Base-by-base conservation (phyloP, 2,113 vertebrate species). In the Egretta garzetta region DNA sequence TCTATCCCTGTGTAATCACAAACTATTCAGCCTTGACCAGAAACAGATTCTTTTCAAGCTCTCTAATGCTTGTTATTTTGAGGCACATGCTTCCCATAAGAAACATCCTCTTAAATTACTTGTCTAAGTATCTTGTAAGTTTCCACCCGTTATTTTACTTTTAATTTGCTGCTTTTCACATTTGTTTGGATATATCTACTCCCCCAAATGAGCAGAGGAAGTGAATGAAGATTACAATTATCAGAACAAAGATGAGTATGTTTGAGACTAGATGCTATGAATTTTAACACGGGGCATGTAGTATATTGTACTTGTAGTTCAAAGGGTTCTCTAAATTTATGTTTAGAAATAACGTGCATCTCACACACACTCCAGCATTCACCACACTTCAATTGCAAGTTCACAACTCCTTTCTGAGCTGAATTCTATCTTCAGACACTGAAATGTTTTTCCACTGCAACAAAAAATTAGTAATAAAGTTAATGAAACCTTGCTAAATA, bases 281-380 rank as follows among this genome's bases (percentile, higher is more conserved):
- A 83, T n/a, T 32, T 39, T 59, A 72, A 79, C 10, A 45, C 1
- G 0, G 43, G 33, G 33, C 41, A 39, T 16, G 12, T 10, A 70
- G 16, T 16, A 75, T 9, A 27, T 8, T 60, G 13, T 49, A 53
- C 21, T 43, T 62, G 12, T 6, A 66, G 27, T 71, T 90, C 45
- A 94, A 81, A 92, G 27, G 5, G 18, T 33, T 39, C 33, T 71
- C 50, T 58, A 45, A 79, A 77, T 64, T 66, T 87, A 47, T 1
- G 1, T 45, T 53, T 27, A 45, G 37, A 83, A 95, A 80, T 63
- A 47, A 9, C 8, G 2, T 1, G 0, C 1, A 0, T 53, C 47
- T 70, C 55, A 33, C 47, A 66, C 18, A 52, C 6, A 41, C 8
- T 67, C 56, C 74, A n/a, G 28, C 14, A 62, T 62, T 66, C n/a